Percentiles rank a stretch among this genome's conserved stretches.
Conservation (phyloP, 2,797 vertebrate species). For the Oreortyx pictus region DNA sequence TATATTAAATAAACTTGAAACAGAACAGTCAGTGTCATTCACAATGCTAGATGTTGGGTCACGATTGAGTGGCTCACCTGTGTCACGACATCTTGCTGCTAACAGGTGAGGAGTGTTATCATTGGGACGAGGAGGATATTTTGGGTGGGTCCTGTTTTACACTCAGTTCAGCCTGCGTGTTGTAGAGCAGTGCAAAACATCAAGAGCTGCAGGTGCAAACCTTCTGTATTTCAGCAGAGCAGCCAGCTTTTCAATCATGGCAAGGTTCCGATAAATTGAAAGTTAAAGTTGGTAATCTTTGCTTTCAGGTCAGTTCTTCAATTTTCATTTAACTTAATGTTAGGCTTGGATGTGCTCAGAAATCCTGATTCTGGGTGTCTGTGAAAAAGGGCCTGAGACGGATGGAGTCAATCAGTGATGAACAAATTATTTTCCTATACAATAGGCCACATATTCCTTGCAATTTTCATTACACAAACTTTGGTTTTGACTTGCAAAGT, state of each 20-base stretch:
- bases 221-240: not conserved
- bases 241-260: not conserved
- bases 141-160: not conserved
- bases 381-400: not conserved
- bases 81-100: not conserved
- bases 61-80: not conserved
- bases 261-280: slow-evolving; percentile 32
- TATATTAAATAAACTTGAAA: not conserved
- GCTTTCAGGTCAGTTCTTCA: slow-evolving; percentile 53
- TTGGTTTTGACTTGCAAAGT: not conserved
- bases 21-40: fast-evolving
- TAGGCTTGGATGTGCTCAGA: slow-evolving; percentile 2
- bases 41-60: not conserved
- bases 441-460: not conserved
- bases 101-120: not conserved
- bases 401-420: slow-evolving; percentile 14
- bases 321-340: slow-evolving; percentile 51
- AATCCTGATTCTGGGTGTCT: slow-evolving; percentile 11
- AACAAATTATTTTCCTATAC: not conserved
- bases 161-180: not conserved
- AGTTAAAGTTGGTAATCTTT: slow-evolving; percentile 52
- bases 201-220: not conserved
- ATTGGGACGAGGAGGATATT: not conserved
- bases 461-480: slow-evolving; percentile 5
- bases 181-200: not conserved